Evolutionary conservation across 2,113 vertebrate genomes (phyloP).

Genomic region (Otus sunia): DNA sequence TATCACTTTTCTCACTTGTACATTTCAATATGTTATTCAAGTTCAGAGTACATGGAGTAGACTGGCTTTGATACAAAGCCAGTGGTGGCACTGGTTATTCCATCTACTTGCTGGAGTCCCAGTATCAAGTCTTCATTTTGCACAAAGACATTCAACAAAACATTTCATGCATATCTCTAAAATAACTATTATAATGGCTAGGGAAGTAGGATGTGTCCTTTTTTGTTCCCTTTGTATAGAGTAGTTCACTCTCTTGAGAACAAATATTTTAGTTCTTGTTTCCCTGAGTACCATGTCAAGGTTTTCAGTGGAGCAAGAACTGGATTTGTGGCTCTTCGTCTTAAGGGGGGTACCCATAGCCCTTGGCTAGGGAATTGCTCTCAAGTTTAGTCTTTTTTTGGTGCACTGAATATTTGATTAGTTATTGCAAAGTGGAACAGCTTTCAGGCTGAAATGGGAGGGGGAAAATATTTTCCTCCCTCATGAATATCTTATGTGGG

Average conservation of each 20-base stretch:
- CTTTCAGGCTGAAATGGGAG: slow-evolving; percentile 35
- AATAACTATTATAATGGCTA: not conserved
- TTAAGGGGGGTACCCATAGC: not conserved
- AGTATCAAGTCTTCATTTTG: not conserved
- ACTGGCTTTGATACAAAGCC: not conserved
- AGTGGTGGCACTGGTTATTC: not conserved
- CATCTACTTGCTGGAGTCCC: not conserved
- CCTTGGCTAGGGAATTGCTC: slow-evolving; percentile 26
- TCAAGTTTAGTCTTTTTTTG: slow-evolving; percentile 5
- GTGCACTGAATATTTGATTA: slow-evolving; percentile 59
- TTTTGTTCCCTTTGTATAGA: not conserved
- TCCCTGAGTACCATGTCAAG: not conserved
- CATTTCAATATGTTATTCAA: not conserved
- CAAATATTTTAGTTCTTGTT: not conserved
- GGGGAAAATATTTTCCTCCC: slow-evolving; percentile 19
- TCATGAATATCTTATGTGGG: slow-evolving; percentile 62
- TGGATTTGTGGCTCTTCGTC: not conserved
- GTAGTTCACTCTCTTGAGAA: not conserved
- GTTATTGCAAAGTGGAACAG: slow-evolving; percentile 46
- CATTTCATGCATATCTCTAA: not conserved
- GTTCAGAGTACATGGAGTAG: not conserved
- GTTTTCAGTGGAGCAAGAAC: slow-evolving; percentile 15
- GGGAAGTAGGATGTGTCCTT: not conserved
- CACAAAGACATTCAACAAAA: not conserved
- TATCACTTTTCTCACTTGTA: fast-evolving